Evolutionary conservation across 2,113 vertebrate genomes (phyloP).

Genomic region (Vireo altiloquus): DNA sequence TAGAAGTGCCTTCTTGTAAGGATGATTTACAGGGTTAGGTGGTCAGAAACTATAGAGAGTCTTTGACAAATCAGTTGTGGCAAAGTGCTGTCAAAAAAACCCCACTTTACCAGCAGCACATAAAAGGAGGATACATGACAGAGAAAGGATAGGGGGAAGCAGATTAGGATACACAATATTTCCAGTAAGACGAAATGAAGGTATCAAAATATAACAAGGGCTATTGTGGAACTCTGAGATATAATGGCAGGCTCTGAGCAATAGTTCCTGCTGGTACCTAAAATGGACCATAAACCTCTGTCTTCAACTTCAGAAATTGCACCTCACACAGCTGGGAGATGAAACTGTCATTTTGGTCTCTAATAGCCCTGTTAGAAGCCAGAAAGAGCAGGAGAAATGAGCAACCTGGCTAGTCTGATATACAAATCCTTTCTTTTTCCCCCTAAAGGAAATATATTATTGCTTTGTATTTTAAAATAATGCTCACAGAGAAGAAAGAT

Average conservation of each 20-base stretch:
- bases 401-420: neutral
- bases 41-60: neutral
- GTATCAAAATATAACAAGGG: neutral
- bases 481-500: neutral
- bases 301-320: neutral
- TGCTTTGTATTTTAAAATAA: neutral
- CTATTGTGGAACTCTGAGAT: neutral
- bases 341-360: neutral
- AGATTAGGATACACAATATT: neutral
- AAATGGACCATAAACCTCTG: neutral
- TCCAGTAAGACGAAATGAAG: neutral
- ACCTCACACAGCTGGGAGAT: neutral
- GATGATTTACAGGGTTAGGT: neutral
- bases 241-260: neutral
- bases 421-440: neutral
- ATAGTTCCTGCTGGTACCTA: neutral
- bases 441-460: neutral
- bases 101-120: neutral
- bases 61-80: neutral
- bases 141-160: neutral
- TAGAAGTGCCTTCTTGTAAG: neutral
- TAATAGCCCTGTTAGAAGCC: neutral
- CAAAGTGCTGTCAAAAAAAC: neutral
- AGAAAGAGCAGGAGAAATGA: neutral
- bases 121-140: neutral